Evolutionary conservation across 2,888 invertebrate genomes (phyloP), one percentile per base, ranked within the genome.

Genomic region (Archaeoteleia sp.): DNA sequence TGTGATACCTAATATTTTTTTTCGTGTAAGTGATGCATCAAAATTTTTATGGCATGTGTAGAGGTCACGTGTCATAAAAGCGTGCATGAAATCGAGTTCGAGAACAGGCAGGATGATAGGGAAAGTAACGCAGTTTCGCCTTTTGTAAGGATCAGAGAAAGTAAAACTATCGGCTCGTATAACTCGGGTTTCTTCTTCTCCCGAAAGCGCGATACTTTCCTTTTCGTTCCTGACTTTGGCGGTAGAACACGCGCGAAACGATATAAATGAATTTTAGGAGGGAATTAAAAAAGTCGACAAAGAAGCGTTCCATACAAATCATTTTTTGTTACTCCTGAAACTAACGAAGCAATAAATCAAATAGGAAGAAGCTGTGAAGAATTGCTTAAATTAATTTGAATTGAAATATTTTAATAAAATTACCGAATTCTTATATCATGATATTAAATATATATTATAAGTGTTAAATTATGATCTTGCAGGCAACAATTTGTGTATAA

Each of bases 121-220:
- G 74, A 77, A 77, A 73, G 76, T 71, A 71, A 60, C 35, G 43
- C 30, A 43, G 65, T 68, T 71, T 66, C 20, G 66, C 49, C 49
- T 60, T 63, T 70, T 66, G 58, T 58, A 67, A 60, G 51, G 48
- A 67, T 73, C 75, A 76, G 78, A 77, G 79, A 80, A 82, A 82
- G 81, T 82, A 77, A 80, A 78, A 77, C 72, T 69, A 73, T 48
- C 70, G 72, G 74, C 71, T 72, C 69, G 57, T 58, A 13, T 30
- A 60, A 53, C 17, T 70, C 67, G 27, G 68, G 71, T 72, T 75
- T 74, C 71, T 74, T 76, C 66, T 70, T 60, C 48, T 45, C 45
- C 43, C 37, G 63, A 55, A 66, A 67, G 61, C 53, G 54, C 27
- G 32, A 35, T 53, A 65, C 62, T 67, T 66, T 74, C 73, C 70